Conservation (phyloP, 2,797 vertebrate genomes). For the Phalloptychus januarius region DNA sequence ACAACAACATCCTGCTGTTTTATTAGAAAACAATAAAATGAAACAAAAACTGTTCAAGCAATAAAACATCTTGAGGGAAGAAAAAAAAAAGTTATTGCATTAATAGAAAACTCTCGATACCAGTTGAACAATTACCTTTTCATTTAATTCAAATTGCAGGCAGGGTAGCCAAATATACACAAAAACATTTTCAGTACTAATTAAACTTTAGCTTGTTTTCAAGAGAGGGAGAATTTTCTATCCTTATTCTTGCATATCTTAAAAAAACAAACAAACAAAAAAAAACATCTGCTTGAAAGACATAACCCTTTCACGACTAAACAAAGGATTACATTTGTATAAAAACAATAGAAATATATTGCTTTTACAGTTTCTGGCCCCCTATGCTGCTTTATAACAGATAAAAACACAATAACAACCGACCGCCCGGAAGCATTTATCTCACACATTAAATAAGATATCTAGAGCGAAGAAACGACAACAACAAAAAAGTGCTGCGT, state of each 20-base stretch:
- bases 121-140: constrained; percentile 24
- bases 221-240: constrained; percentile 28
- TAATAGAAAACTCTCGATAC: constrained; percentile 13
- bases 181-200: constrained; percentile 19
- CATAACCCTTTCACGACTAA: constrained; percentile 30
- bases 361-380: constrained; percentile 12
- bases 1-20: constrained; percentile 57
- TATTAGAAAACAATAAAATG: constrained; percentile 76
- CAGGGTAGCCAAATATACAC: constrained; percentile 22
- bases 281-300: constrained; percentile 3
- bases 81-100: constrained; percentile 53
- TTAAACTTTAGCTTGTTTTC: constrained; percentile 18
- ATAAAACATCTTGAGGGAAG: constrained; percentile 43
- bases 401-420: constrained; percentile 47
- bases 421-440: constrained; percentile 36
- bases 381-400: constrained; percentile 22
- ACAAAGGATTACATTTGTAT: constrained; percentile 22
- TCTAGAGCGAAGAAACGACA: constrained; percentile 49
- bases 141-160: constrained; percentile 7
- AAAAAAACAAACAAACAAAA: background rate
- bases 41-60: constrained; percentile 60
- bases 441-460: constrained; percentile 72
- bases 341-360: constrained; percentile 36
- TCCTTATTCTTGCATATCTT: constrained; percentile 9
- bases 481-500: constrained; percentile 38